Base-by-base conservation (phyloP, 2,888 invertebrate genomes). In the Diarsia dahlii region DNA sequence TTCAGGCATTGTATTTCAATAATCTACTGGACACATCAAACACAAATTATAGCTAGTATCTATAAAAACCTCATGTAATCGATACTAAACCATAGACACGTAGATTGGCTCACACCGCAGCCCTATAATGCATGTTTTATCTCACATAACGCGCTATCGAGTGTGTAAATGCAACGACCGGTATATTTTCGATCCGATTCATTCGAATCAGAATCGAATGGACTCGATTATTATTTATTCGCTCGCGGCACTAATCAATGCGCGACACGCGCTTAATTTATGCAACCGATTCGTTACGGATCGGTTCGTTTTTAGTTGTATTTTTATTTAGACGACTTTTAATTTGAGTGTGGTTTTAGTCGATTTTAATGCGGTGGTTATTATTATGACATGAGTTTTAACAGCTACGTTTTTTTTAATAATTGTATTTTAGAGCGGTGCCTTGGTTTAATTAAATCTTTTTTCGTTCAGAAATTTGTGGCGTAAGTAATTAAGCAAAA, bases 221-320 rank as follows among this genome's bases (percentile, higher is more conserved):
- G 88, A 90, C 81, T 90, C 91, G 91, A 92, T 91, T 92, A 93
- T 93, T 93, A 94, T 95, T 94, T 94, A 94, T 93, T 92, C 91
- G 93, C 93, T 91, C 87, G 93, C 92, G 92, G 92, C 93, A 90
- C 94, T 94, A 95, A 95, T 95, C 95, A 94, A 93, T 91, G 91
- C 89, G 90, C 90, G 92, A 92, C 92, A 91, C 89, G 90, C 90
- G 89, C 90, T 93, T 93, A 93, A 94, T 94, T 92, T 92, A 93
- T 92, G 91, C 91, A 89, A 88, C 86, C 87, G 87, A 93, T 93
- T 92, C 91, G 91, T 88, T 92, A 82, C 89, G 90, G 88, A 86
- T 88, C 85, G 80, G 87, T 87, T 86, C 81, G 83, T 85, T 90
- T 90, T 89, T 81, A 84, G 89, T 86, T 79, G 76, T 71, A 81